These are phyloP conservation scores for Chionis minor DNA, from an alignment of 2,113 vertebrate species.

Conservation along the genomic window DNA sequence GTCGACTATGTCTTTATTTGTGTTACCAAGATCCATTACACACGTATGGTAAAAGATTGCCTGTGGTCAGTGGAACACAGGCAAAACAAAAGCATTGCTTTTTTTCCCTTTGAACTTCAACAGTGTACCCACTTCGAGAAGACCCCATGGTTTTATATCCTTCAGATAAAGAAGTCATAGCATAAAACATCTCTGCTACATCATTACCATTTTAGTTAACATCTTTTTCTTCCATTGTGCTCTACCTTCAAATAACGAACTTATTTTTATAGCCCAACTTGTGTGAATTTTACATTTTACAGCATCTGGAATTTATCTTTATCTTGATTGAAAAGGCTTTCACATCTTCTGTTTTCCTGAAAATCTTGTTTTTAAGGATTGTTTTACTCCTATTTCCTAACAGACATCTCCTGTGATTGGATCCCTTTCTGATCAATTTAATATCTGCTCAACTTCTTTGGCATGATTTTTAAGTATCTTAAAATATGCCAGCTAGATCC, in stretches of 20 bases:
- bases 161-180: not conserved
- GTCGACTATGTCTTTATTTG: not conserved
- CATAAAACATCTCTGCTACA: not conserved
- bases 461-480: conserved; percentile 16
- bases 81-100: not conserved
- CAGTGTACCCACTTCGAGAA: not conserved
- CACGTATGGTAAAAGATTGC: not conserved
- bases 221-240: not conserved
- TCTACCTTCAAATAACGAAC: not conserved
- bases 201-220: not conserved
- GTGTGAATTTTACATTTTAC: not conserved
- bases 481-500: conserved; percentile 2
- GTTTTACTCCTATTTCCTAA: not conserved
- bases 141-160: not conserved
- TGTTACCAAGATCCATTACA: not conserved
- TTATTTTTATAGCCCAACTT: not conserved
- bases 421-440: conserved; percentile 1
- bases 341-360: not conserved
- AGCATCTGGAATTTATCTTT: not conserved
- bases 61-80: not conserved
- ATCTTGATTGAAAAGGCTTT: not conserved
- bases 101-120: not conserved
- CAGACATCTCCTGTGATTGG: not conserved
- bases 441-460: not conserved
- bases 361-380: not conserved